These are phyloP conservation scores for Amphipoea oculea DNA, from an alignment of 2,888 invertebrate species.

Conservation along the genomic window DNA sequence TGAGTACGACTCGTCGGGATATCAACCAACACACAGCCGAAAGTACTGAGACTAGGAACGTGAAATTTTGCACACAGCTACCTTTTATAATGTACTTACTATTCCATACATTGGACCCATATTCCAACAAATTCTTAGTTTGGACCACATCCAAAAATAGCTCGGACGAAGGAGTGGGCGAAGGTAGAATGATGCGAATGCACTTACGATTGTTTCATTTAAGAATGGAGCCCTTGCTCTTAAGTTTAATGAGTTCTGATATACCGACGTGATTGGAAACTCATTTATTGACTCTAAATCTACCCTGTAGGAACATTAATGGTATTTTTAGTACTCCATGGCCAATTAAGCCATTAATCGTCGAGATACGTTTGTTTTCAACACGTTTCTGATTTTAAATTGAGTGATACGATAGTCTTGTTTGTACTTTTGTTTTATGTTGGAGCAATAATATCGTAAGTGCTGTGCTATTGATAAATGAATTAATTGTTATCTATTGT, in stretches of 20 bases:
- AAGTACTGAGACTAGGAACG: background rate
- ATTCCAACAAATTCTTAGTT: slow-evolving; percentile 58
- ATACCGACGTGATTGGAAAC: slow-evolving; percentile 77
- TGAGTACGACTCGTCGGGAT: too few relatives aligned
- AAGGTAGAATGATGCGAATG: slow-evolving; percentile 84
- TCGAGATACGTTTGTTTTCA: slow-evolving; percentile 45
- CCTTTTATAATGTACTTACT: background rate
- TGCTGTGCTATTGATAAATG: slow-evolving; percentile 14
- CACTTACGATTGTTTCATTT: slow-evolving; percentile 87
- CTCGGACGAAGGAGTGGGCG: slow-evolving; percentile 88
- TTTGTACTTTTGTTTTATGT: slow-evolving; percentile 2
- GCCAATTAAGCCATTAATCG: slow-evolving; percentile 58
- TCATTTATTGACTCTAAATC: slow-evolving; percentile 67
- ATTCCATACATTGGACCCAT: slow-evolving; percentile 13
- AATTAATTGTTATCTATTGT: slow-evolving; percentile 28
- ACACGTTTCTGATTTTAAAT: slow-evolving; percentile 52
- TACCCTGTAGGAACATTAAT: slow-evolving; percentile 55
- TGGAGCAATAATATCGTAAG: slow-evolving; percentile 28
- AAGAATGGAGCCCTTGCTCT: slow-evolving; percentile 79
- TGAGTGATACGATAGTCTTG: slow-evolving; percentile 37
- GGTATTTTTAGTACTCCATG: slow-evolving; percentile 54
- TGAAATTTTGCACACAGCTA: background rate
- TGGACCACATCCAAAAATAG: slow-evolving; percentile 75
- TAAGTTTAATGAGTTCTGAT: slow-evolving; percentile 81
- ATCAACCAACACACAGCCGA: background rate